Evolutionary conservation across 2,797 vertebrate genomes (phyloP).

Genomic region (Pipistrellus pygmaeus): DNA sequence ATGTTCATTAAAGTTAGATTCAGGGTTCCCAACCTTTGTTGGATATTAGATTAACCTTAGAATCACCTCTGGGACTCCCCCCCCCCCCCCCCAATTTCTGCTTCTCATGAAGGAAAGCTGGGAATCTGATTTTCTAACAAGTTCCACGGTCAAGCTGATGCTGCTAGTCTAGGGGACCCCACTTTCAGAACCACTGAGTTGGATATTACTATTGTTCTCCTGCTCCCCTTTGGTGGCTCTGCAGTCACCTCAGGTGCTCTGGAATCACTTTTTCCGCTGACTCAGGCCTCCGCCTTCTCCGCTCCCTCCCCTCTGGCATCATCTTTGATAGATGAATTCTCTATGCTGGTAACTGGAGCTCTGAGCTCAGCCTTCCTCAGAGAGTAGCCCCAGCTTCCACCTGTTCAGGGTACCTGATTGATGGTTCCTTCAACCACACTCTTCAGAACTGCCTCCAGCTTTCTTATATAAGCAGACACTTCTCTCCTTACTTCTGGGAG

Average conservation of each 20-base stretch:
- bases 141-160: not conserved
- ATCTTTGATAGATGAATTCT: conserved; percentile 1
- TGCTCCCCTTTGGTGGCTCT: not conserved
- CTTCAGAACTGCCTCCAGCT: conserved; percentile 63
- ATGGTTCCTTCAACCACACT: conserved; percentile 10
- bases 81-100: not conserved
- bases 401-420: conserved; percentile 78
- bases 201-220: not conserved
- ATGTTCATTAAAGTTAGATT: not conserved
- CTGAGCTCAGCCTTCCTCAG: conserved; percentile 41
- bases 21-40: not conserved
- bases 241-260: conserved; percentile 78
- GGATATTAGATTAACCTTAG: not conserved
- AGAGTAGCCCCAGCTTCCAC: conserved; percentile 65
- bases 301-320: conserved; percentile 49
- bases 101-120: not conserved
- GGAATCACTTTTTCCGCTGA: conserved; percentile 52
- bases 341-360: conserved; percentile 73
- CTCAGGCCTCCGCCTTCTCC: conserved; percentile 48
- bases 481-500: conserved; percentile 17
- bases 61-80: not conserved
- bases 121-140: not conserved
- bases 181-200: not conserved
- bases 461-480: conserved; percentile 67
- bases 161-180: not conserved